Conservation (phyloP, 1,140 invertebrate species). For the Apolygus lucorum region DNA sequence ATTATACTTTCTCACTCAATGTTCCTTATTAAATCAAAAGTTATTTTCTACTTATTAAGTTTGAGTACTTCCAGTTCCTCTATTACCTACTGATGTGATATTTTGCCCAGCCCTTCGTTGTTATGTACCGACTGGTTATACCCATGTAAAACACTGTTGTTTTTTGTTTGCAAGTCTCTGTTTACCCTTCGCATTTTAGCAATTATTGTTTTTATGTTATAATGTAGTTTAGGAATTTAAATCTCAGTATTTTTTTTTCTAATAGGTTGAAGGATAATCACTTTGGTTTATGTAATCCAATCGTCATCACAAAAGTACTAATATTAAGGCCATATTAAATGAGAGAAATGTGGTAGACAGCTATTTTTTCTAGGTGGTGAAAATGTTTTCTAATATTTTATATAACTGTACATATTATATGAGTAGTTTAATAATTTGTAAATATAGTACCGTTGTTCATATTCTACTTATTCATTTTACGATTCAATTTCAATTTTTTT, state of each 20-base stretch:
- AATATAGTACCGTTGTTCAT: not conserved
- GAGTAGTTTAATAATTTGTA: not conserved
- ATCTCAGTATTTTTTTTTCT: too few species aligned
- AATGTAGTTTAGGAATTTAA: too few species aligned
- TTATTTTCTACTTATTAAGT: not conserved
- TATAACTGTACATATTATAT: not conserved
- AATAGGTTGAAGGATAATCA: too few species aligned
- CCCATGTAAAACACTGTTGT: too few species aligned
- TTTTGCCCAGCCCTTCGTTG: not conserved
- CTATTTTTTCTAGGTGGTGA: not conserved
- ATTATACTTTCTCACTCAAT: not conserved
- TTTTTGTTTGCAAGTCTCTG: too few species aligned
- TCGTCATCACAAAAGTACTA: not conserved
- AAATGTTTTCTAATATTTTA: not conserved
- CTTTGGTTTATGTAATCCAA: not conserved
- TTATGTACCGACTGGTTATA: too few species aligned
- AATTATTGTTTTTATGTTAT: too few species aligned
- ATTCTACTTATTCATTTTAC: too few species aligned
- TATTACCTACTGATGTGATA: not conserved
- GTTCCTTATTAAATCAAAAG: not conserved
- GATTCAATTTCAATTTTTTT: too few species aligned
- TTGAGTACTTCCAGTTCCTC: not conserved
- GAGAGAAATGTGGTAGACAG: not conserved
- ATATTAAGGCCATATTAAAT: not conserved
- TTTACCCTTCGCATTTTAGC: too few species aligned